These are phyloP conservation scores for Automeris io DNA, from an alignment of 2,888 invertebrate species.

Conservation along the genomic window DNA sequence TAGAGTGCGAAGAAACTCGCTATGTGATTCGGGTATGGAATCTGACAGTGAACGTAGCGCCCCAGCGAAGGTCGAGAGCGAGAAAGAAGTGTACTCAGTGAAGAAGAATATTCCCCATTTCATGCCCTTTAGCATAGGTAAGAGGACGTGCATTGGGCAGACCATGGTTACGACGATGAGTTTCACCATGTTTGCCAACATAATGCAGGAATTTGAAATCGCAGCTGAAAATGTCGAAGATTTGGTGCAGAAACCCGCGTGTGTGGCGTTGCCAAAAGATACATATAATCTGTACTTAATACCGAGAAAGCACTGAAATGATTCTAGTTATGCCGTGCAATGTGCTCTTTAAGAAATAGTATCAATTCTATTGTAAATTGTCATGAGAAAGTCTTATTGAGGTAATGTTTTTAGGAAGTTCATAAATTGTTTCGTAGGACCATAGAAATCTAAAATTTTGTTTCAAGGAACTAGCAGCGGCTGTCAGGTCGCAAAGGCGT, in stretches of 20 bases:
- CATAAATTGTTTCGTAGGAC: no score
- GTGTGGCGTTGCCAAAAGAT: conserved; percentile 85
- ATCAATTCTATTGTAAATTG: no score
- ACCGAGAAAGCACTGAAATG: conserved; percentile 54
- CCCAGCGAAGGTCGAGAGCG: conserved; percentile 35
- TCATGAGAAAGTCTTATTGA: no score
- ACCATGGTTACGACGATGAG: conserved; percentile 86
- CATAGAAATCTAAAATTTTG: no score
- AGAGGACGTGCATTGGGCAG: conserved; percentile 91
- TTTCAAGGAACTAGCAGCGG: no score
- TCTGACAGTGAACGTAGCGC: conserved; percentile 55
- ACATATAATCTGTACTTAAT: conserved; percentile 80
- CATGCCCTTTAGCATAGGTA: conserved; percentile 91
- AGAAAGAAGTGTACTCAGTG: conserved; percentile 57
- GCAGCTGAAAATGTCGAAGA: conserved; percentile 69
- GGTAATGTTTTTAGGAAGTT: no score
- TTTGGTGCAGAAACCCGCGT: conserved; percentile 80
- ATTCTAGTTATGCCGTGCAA: conserved; percentile 1
- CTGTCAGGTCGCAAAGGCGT: no score
- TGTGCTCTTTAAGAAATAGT: conserved; percentile 1
- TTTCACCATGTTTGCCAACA: conserved; percentile 83
- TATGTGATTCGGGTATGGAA: conserved; percentile 77
- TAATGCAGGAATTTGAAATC: conserved; percentile 84
- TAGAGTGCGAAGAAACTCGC: conserved; percentile 53
- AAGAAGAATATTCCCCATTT: conserved; percentile 82